Evolutionary conservation across 2,888 invertebrate species (phyloP).

Genomic region (Tinea pellionella): DNA sequence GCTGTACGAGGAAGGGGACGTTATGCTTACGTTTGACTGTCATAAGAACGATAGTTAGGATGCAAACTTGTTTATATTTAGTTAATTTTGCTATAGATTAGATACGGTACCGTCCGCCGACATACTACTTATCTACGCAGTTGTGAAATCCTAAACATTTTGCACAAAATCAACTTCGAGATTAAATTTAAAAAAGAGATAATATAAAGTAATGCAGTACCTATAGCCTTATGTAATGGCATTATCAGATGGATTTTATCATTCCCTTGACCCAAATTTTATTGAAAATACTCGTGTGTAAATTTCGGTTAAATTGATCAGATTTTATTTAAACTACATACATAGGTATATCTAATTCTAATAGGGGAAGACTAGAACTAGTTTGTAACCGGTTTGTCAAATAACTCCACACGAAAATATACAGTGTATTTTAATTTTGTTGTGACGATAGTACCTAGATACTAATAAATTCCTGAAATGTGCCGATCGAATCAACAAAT

Average conservation of each 20-base stretch:
- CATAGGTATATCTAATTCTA: neutral
- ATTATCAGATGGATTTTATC: constrained; percentile 5
- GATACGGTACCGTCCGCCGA: neutral
- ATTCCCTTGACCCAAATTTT: constrained; percentile 12
- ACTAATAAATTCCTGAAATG: too few relatives aligned
- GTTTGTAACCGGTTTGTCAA: neutral
- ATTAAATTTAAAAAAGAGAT: constrained; percentile 4
- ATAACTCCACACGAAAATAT: neutral
- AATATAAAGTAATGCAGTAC: constrained; percentile 10
- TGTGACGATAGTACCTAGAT: neutral
- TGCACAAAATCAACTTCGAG: neutral
- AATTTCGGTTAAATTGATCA: neutral
- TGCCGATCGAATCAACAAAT: too few relatives aligned
- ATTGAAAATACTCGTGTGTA: neutral
- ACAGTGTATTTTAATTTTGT: neutral
- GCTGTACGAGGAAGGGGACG: too few relatives aligned
- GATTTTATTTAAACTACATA: neutral
- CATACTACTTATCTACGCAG: constrained; percentile 1
- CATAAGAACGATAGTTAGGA: neutral
- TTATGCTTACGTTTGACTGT: too few relatives aligned
- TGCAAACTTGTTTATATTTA: constrained; percentile 11
- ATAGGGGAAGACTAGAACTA: neutral
- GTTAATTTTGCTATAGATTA: constrained; percentile 9
- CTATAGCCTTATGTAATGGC: neutral
- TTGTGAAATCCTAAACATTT: constrained; percentile 6